Evolutionary conservation across 2,888 invertebrate species (phyloP), one percentile per base, ranked within the genome.

Genomic region (Eledona agricola): DNA sequence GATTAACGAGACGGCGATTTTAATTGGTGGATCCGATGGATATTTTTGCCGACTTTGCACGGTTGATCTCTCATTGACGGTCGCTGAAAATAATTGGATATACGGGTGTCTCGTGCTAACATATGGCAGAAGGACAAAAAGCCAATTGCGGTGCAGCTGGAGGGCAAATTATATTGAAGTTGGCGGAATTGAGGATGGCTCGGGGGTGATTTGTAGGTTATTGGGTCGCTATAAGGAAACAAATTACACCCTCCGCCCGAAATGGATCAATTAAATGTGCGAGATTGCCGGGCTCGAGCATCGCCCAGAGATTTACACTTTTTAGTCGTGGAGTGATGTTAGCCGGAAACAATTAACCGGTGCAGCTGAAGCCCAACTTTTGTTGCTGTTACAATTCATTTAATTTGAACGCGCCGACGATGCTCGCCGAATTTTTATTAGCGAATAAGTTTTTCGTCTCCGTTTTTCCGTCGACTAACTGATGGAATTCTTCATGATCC

Each of bases 1-100:
- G 51, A 51, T 51, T 51, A 51, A 51, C 43, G 51, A 51, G 40
- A n/a, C 50, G 11, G 17, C 32, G 34, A 34, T 51, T 51, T 42
- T 51, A 51, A 51, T 51, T 51, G 51, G 16, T 49, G 10, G 15
- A 49, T 42, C 38, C 28, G 42, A 28, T 38, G 51, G 45, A 13
- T 35, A 50, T 40, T 37, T 45, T 28, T 26, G 46, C 13, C 26
- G 49, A 42, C 38, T 46, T 46, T 45, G 45, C 38, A 51, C 49
- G 31, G 26, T 49, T 50, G 38, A 45, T 45, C 23, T 45, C 10
- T 45, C 25, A 45, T 45, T 25, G 51, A 51, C 52, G 9, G 5
- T 10, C 11, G 19, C 16, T 11, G 12, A 10, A 34, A 34, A 34
- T 34, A 34, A 34, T 34, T 13, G n/a, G n/a, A n/a, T n/a, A n/a